Conservation (phyloP, 1,140 invertebrate genomes). For the Adelges cooleyi region DNA sequence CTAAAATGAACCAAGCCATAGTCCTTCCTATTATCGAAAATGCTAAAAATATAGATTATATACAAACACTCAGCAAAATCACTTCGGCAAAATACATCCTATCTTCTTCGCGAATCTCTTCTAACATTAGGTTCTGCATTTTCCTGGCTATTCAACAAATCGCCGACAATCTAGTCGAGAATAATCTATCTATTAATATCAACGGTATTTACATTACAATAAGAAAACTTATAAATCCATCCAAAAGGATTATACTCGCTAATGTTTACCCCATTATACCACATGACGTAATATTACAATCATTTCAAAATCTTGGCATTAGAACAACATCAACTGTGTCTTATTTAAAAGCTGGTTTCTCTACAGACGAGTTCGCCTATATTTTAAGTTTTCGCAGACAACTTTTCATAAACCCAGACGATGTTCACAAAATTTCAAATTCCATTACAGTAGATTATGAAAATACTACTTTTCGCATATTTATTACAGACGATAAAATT, state of each 20-base stretch:
- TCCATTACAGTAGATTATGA: too few relatives aligned
- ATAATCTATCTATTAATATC: neutral
- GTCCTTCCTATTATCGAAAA: neutral
- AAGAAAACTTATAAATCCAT: neutral
- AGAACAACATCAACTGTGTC: neutral
- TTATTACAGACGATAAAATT: too few relatives aligned
- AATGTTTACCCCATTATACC: neutral
- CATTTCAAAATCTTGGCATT: neutral
- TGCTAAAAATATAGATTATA: neutral
- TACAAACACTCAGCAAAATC: neutral
- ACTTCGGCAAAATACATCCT: neutral
- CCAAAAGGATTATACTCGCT: neutral
- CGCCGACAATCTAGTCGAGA: neutral
- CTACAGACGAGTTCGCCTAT: neutral
- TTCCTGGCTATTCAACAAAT: neutral
- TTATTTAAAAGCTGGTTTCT: neutral
- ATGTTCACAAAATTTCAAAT: too few relatives aligned
- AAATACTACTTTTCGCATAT: too few relatives aligned
- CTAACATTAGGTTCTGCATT: neutral
- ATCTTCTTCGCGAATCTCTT: neutral
- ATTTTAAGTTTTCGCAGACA: neutral
- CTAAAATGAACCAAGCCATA: neutral
- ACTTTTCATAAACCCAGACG: neutral
- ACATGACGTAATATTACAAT: neutral
- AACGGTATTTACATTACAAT: too few relatives aligned